These are phyloP conservation scores for Indicator indicator DNA, from an alignment of 2,113 vertebrate genomes.

Conservation along the genomic window DNA sequence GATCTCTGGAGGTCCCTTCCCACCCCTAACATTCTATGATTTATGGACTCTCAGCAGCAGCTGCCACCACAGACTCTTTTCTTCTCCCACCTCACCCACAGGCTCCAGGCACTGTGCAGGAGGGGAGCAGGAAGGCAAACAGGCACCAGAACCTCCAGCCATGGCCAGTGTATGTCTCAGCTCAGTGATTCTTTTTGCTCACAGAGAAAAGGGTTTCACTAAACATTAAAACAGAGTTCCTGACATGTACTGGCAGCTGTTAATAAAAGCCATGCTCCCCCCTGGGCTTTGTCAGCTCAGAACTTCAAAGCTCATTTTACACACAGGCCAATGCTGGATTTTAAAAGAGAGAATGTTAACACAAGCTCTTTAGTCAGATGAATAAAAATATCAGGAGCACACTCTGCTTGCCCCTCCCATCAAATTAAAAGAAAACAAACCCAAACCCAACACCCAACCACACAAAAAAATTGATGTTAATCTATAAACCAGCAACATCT, in stretches of 20 bases:
- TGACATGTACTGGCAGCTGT: constrained; percentile 25
- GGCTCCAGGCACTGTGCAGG: background rate
- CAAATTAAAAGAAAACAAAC: background rate
- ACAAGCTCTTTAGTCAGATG: constrained; percentile 51
- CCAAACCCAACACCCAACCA: too few species aligned
- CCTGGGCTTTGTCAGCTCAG: constrained; percentile 62
- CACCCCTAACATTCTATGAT: too few species aligned
- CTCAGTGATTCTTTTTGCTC: background rate
- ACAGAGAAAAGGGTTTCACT: background rate
- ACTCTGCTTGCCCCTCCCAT: background rate
- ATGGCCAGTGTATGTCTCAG: background rate
- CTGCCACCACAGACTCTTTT: rapidly evolving
- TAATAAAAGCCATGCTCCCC: constrained; percentile 38
- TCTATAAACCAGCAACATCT: background rate
- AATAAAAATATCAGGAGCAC: background rate
- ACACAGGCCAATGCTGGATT: background rate
- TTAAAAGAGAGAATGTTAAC: constrained; percentile 48
- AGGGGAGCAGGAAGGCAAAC: background rate
- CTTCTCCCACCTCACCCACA: background rate
- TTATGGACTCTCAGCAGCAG: too few species aligned
- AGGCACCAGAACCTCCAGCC: background rate
- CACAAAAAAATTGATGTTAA: too few species aligned
- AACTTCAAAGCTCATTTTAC: constrained; percentile 70
- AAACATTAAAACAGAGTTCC: constrained; percentile 7
- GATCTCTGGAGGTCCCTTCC: too few species aligned